Evolutionary conservation across 2,797 vertebrate species (phyloP), one percentile per base, ranked within the genome.

Genomic region (Alectoris magna): DNA sequence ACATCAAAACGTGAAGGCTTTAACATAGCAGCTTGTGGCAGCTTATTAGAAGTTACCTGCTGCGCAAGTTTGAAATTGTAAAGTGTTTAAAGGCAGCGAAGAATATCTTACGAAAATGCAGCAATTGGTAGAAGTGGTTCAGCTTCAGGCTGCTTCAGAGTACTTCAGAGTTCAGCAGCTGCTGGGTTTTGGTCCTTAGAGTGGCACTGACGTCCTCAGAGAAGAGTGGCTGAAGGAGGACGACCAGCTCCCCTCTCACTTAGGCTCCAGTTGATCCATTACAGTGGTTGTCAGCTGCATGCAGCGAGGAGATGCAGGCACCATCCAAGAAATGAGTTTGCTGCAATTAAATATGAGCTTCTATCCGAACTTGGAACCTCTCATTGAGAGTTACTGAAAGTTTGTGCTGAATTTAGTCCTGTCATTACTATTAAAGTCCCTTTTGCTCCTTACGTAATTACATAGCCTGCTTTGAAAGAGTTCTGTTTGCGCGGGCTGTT

Each of bases 381-480:
- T 39, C 17, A 2, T n/a, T 49, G 51, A 14, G 69, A 36, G 31
- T 34, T 55, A 2, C 31, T 49, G 51, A 14, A 70, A 41, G 31
- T 34, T 55, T 21, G 1, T 10, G 2, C 4, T 53, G 15, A n/a
- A 34, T 22, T 3, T 5, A 4, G 43, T 38, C 9, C 53, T 59
- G 18, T 16, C 41, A 5, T 27, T 14, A 2, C 62, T 71, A 2
- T 27, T 41, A 0, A 16, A 43, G 12, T 10, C 51, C 56, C 44
- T 0, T 11, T 44, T 87, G 36, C 2, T 84, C 36, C 67, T 64
- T 17, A 9, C 3, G 11, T 15, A 2, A 12, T 31, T 36, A 9
- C 11, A 1, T 2, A 5, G 39, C 8, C n/a, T 62, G 36, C 66
- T 81, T 29, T 67, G 60, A 68, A 49, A 34, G 53, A 43, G 55